Evolutionary conservation across 2,888 invertebrate genomes (phyloP), one percentile per base, ranked within the genome.

Genomic region (Cetonia aurata): DNA sequence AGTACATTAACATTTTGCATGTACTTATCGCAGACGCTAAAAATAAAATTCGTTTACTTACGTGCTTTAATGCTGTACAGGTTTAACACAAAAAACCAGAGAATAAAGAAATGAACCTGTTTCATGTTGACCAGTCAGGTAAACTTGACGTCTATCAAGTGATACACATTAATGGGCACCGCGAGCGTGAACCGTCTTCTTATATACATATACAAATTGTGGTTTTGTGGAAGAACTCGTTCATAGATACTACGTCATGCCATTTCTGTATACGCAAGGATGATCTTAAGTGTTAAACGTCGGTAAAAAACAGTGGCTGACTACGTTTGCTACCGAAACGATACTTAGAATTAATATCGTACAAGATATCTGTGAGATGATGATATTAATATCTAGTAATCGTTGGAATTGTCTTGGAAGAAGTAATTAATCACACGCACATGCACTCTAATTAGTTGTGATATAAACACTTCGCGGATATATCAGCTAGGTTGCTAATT

Each of bases 151-250:
- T 62, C 50, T 62, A 17, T 33, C 4, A 6, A 33, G 33, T 25
- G 25, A 52, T 8, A 52, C 19, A 25, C 25, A 50, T 52, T 50
- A 62, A 33, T 62, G 62, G n/a, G 31, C 15, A 15, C 13, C 6
- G 3, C 6, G 48, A 62, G 48, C 17, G 13, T 37, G 6, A 48
- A 15, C 31, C n/a, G 44, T 46, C 48, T 62, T 59, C 59, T 62
- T 62, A 62, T 62, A 62, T 62, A 50, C 15, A 62, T 48, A 62
- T 48, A 48, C 15, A 37, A 62, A 62, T 17, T 62, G 50, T 33
- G 62, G 62, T 62, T 62, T 50, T 50, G 33, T 62, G 15, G 33
- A 17, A 62, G 50, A 62, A 62, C 62, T 50, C 31, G 48, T 62
- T 62, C 62, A 48, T 19, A 33, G 12, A 15, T 9, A 8, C 15